Evolutionary conservation across 2,888 invertebrate genomes (phyloP).

Genomic region (Lacanobia oleracea): DNA sequence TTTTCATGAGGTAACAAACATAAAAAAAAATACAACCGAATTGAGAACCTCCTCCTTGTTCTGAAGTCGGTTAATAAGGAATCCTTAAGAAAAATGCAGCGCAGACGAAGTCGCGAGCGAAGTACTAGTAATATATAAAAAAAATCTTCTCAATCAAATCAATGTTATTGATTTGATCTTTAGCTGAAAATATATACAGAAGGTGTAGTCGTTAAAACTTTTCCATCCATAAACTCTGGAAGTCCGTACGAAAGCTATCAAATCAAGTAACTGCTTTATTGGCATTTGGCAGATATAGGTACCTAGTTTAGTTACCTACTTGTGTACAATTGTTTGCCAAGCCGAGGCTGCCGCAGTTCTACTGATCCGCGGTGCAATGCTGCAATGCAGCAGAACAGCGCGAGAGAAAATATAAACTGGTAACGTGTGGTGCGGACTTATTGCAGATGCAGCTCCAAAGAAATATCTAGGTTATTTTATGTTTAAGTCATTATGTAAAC

Average conservation of each 20-base stretch:
- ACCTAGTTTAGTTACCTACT: constrained; percentile 19
- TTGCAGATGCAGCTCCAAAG: constrained; percentile 23
- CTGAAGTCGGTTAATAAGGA: too few species aligned
- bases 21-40: too few species aligned
- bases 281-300: constrained; percentile 32
- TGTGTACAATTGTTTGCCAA: constrained; percentile 65
- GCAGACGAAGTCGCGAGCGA: too few species aligned
- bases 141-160: too few species aligned
- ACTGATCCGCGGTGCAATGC: constrained; percentile 59
- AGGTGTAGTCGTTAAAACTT: not conserved
- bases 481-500: too few species aligned
- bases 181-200: not conserved
- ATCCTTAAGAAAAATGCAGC: too few species aligned
- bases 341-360: constrained; percentile 61
- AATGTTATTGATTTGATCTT: too few species aligned
- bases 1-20: too few species aligned
- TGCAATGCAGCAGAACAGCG: constrained; percentile 69
- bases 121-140: too few species aligned
- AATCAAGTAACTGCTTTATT: constrained; percentile 43
- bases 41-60: too few species aligned
- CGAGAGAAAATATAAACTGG: constrained; percentile 32
- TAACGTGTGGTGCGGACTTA: constrained; percentile 37
- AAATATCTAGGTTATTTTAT: not conserved
- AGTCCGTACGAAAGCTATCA: constrained; percentile 25
- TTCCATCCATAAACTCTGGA: constrained; percentile 1